Conservation (phyloP, 2,113 vertebrate species). For the Chaetops frenatus region DNA sequence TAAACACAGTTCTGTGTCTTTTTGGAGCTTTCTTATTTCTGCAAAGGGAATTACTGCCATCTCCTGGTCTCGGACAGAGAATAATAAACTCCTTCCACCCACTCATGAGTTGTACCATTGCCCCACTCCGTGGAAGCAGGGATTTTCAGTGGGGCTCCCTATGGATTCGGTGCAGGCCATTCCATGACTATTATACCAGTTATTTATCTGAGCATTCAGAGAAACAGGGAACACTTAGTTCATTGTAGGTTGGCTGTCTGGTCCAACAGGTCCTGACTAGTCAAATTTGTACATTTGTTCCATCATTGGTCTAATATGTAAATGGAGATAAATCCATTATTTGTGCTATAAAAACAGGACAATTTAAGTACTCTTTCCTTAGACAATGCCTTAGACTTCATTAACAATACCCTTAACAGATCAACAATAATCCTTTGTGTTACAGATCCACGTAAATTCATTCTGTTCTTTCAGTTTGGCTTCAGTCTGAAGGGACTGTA, state of each 20-base stretch:
- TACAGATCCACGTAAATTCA: not conserved
- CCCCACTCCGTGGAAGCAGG: not conserved
- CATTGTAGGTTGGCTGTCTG: accelerated
- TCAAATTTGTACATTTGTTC: not conserved
- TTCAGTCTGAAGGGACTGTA: not conserved
- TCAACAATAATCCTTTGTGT: not conserved
- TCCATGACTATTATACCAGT: accelerated
- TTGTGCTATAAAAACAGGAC: not conserved
- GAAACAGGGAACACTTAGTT: not conserved
- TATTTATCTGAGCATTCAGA: not conserved
- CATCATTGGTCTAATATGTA: not conserved
- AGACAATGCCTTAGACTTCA: not conserved
- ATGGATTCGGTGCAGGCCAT: not conserved
- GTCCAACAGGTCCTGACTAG: not conserved
- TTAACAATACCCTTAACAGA: not conserved
- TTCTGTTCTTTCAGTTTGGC: not conserved
- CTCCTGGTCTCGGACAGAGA: constrained; percentile 19
- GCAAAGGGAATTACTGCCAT: constrained; percentile 13
- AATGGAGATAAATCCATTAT: not conserved
- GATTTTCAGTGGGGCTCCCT: not conserved
- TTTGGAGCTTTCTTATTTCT: not conserved
- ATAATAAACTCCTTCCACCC: not conserved
- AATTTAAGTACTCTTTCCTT: not conserved
- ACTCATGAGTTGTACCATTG: not conserved
- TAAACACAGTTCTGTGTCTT: not conserved